Evolutionary conservation across 2,113 vertebrate species (phyloP), one percentile per base, ranked within the genome.

Genomic region (Cebidichthys violaceus): DNA sequence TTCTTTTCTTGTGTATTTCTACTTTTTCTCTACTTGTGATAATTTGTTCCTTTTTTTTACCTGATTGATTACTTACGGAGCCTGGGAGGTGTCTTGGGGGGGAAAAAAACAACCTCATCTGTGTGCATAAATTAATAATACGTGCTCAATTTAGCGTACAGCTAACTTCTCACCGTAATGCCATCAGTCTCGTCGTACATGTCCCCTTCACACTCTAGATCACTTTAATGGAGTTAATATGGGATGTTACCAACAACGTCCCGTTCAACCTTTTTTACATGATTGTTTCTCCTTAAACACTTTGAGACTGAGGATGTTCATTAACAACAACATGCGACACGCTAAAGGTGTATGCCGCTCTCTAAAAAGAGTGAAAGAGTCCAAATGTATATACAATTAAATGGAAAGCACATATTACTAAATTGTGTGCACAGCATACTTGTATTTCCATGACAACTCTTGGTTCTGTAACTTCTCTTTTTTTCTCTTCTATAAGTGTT

Each of bases 1-100:
- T 27, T 88, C 45, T 62, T 50, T 81, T 60, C 24, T 47, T 77
- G n/a, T 80, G 15, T 79, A 22, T 55, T 68, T 60, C 61, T 82
- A 45, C 22, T 82, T 62, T 76, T 35, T 77, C 59, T 81, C 37
- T 62, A 50, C 50, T 70, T 77, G 24, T 70, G 37, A 11, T 24
- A 24, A 33, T 47, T 6, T 79, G 1, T 57, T 24, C 17, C 4
- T 47, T 8, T 68, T 13, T 69, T n/a, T 22, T 10, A 64, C 55
- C 11, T 84, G 39, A 9, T 66, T 62, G 35, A 15, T 80, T 74
- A 74, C 24, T 22, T 59, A 69, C 0, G 22, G 82, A 87, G 59
- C 37, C 70, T 6, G 4, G 29, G 18, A 70, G 6, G 47, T 82
- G 61, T 86, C 41, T 72, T 31, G 43, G 29, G 37, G 4, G 4